Conservation (phyloP, 2,797 vertebrate species). For the Rhodeus uyekii region DNA sequence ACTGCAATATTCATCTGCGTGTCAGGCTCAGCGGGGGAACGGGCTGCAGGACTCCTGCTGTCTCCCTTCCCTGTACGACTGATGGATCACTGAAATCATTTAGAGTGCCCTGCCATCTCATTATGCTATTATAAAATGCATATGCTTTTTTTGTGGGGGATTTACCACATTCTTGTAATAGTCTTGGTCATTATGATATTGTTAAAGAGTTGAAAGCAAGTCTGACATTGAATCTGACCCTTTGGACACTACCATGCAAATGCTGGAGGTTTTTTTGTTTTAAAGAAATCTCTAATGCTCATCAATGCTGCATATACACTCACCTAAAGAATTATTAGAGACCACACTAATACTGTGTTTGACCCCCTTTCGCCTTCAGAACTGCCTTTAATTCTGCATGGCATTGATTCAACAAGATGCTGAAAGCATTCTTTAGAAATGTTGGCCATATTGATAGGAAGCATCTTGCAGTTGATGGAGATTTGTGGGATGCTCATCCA, state of each 20-base stretch:
- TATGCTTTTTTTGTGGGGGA: not conserved
- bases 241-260: not conserved
- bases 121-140: not conserved
- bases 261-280: not conserved
- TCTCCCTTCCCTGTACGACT: not conserved
- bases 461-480: too few relatives aligned
- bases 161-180: not conserved
- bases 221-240: not conserved
- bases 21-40: slow-evolving; percentile 53
- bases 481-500: too few relatives aligned
- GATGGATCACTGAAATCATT: not conserved
- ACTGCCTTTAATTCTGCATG: too few relatives aligned
- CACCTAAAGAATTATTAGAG: too few relatives aligned
- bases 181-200: not conserved
- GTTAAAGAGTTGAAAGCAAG: not conserved
- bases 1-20: slow-evolving; percentile 68
- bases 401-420: too few relatives aligned
- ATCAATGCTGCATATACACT: not conserved
- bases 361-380: too few relatives aligned
- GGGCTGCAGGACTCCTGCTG: slow-evolving; percentile 41
- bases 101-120: not conserved
- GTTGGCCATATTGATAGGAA: too few relatives aligned
- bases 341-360: too few relatives aligned
- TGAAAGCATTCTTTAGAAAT: too few relatives aligned
- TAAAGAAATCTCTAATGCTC: not conserved